These are phyloP conservation scores for Ispidina picta DNA, from an alignment of 2,797 vertebrate species.

Conservation along the genomic window DNA sequence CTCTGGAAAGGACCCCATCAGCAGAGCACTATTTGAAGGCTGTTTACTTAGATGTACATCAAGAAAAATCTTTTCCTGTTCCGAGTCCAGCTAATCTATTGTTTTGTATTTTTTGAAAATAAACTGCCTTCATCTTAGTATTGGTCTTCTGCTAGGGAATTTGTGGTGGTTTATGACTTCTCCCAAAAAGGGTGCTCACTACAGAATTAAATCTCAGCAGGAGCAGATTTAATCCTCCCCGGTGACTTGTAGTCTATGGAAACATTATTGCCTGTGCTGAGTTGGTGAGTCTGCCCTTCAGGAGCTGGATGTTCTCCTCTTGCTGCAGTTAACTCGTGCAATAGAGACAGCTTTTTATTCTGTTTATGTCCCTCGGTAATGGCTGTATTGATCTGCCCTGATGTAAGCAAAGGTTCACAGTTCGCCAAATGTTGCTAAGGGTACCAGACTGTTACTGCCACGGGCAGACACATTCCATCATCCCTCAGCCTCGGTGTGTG, in stretches of 20 bases:
- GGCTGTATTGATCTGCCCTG: constrained; percentile 59
- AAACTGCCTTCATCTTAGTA: constrained; percentile 33
- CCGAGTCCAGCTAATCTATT: constrained; percentile 1
- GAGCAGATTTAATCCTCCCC: constrained; percentile 28
- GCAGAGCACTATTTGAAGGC: not conserved
- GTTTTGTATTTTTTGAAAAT: constrained; percentile 47
- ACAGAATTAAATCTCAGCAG: constrained; percentile 49
- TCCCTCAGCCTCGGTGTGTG: not conserved
- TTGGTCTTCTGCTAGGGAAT: constrained; percentile 45
- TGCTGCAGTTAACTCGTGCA: constrained; percentile 62
- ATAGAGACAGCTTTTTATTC: constrained; percentile 53
- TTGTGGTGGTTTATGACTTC: constrained; percentile 36
- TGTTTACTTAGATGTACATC: not conserved
- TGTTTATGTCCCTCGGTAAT: constrained; percentile 63
- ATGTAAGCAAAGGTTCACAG: constrained; percentile 62
- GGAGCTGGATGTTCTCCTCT: constrained; percentile 51
- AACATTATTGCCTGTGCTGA: constrained; percentile 34
- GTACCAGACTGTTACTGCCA: constrained; percentile 56
- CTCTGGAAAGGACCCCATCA: constrained; percentile 5
- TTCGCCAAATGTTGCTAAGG: constrained; percentile 38
- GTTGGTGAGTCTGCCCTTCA: constrained; percentile 48
- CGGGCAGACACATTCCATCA: constrained; percentile 50
- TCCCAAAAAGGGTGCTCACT: not conserved
- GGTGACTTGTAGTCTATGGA: constrained; percentile 32
- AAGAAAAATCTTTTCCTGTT: constrained; percentile 20